Evolutionary conservation across 2,797 vertebrate genomes (phyloP).

Genomic region (Kryptopterus vitreolus): DNA sequence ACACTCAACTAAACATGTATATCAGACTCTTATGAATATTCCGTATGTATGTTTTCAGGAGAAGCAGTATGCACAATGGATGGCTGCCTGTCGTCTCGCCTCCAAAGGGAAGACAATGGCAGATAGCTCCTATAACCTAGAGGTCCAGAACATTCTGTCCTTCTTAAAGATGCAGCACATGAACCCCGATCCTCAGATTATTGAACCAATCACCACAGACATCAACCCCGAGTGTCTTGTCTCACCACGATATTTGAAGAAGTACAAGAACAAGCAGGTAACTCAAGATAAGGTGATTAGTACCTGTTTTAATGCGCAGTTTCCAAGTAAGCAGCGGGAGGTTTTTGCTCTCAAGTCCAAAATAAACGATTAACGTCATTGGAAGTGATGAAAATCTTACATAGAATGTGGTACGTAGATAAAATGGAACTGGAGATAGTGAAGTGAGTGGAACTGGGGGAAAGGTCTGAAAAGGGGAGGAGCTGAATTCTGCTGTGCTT

Average conservation of each 20-base stretch:
- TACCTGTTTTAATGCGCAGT: background rate
- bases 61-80: conserved; percentile 98
- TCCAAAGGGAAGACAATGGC: conserved; percentile 99
- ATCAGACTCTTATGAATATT: too few relatives aligned
- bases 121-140: conserved; percentile 94
- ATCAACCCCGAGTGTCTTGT: conserved; percentile 97
- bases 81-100: conserved; percentile 96
- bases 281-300: background rate
- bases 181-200: conserved; percentile 94
- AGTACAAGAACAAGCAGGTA: conserved; percentile 99
- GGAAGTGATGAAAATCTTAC: background rate
- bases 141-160: conserved; percentile 98
- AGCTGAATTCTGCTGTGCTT: background rate
- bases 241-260: conserved; percentile 95
- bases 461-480: background rate
- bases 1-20: background rate
- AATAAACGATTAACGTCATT: background rate
- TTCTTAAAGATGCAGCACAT: conserved; percentile 99
- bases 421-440: background rate
- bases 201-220: conserved; percentile 90
- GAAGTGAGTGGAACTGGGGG: conserved; percentile 24
- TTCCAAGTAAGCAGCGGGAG: background rate
- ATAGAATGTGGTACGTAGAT: background rate
- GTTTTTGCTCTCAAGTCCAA: background rate
- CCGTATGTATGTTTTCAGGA: conserved; percentile 74